Conservation (phyloP, 1,140 invertebrate species). For the Cotesia vestalis region DNA sequence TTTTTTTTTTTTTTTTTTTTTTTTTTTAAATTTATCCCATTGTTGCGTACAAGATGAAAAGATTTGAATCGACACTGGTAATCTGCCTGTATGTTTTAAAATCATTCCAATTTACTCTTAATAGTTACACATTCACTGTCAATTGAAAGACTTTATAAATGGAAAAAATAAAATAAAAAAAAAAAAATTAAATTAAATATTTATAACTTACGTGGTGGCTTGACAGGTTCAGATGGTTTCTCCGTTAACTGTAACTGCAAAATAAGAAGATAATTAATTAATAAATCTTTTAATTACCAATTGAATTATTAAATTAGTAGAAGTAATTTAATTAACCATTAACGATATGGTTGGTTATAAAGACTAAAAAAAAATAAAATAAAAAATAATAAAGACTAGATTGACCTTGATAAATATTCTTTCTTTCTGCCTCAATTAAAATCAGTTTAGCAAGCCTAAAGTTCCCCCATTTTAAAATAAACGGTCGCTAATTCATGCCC, state of each 20-base stretch:
- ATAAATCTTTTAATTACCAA: too few species aligned
- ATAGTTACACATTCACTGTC: not conserved
- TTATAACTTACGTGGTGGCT: slow-evolving; percentile 46
- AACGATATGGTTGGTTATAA: not conserved
- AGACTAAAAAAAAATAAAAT: not conserved
- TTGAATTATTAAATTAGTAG: not conserved
- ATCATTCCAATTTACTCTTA: too few species aligned
- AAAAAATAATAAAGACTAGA: not conserved
- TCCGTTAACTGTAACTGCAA: slow-evolving; percentile 57
- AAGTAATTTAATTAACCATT: not conserved
- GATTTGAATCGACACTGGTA: too few species aligned
- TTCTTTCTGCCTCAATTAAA: slow-evolving; percentile 31
- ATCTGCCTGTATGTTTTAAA: too few species aligned
- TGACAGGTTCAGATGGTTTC: slow-evolving; percentile 47
- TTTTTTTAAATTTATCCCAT: too few species aligned
- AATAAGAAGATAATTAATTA: slow-evolving; percentile 27
- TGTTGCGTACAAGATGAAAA: too few species aligned
- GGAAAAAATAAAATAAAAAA: not conserved
- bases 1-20: too few species aligned
- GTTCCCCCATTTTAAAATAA: slow-evolving; percentile 22
- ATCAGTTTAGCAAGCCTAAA: slow-evolving; percentile 4
- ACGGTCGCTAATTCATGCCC: slow-evolving; percentile 29
- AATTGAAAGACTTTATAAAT: slow-evolving; percentile 8
- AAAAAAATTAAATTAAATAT: not conserved
- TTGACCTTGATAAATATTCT: not conserved